Base-by-base conservation (phyloP, 2,797 vertebrate genomes). In the Acipenser oxyrinchus region DNA sequence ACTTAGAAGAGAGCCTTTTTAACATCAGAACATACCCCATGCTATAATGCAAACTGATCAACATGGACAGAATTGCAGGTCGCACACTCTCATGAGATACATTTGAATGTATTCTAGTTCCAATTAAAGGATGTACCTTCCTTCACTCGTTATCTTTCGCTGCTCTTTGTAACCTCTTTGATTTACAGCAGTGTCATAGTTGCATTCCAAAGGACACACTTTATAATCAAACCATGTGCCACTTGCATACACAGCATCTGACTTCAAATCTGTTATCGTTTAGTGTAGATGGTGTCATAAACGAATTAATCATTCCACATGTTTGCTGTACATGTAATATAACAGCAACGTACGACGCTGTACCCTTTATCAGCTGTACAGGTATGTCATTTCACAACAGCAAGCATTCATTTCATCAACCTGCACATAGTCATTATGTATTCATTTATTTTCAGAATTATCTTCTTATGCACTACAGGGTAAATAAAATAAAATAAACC, bases 161-260 rank as follows among this genome's bases (percentile, higher is more conserved):
- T 37, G 23, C 10, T 58, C 51, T 62, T 9, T 60, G 51, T 57
- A 11, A 48, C 55, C 55, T 60, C 69, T 48, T 49, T 49, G 37
- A 48, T 58, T 64, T 51, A 60, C 59, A 66, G 60, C 63, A 53
- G 51, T 18, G 18, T 55, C 69, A 53, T 15, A 57, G 62, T 67
- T 49, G 13, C n/a, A 71, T 65, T 73, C 69, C 78, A 69, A 82
- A 79, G 74, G 71, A 62, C 69, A 74, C 57, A 65, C 63, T 77
- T 78, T 18, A 8, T 59, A 81, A 73, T 63, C 73, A 73, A 76
- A 61, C 72, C 81, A 77, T 79, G 79, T 82, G 72, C 75, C 73
- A 69, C 68, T 71, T 72, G 63, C 69, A 66, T 75, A 69, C 66
- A 80, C 68, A 77, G 63, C 60, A 58, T 70, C 70, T 73, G 51